Evolutionary conservation across 1,140 invertebrate genomes (phyloP).

Genomic region (Neodiprion lecontei): DNA sequence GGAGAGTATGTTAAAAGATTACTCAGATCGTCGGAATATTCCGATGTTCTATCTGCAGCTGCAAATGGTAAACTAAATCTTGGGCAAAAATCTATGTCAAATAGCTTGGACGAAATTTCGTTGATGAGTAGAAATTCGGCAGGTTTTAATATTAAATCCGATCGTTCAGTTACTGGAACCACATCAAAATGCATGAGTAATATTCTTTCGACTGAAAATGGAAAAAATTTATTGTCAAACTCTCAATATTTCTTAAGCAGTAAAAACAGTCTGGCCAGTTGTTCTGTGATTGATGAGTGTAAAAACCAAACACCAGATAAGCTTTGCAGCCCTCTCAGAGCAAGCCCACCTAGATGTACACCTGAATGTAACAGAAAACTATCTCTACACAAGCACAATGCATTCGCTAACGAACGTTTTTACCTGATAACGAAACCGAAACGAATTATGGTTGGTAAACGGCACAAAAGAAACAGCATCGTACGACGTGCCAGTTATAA

Average conservation of each 20-base stretch:
- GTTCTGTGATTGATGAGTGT: background rate
- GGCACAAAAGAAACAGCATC: constrained; percentile 35
- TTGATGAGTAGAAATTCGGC: too few species aligned
- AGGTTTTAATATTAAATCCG: background rate
- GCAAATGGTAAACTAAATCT: too few species aligned
- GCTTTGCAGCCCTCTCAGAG: background rate
- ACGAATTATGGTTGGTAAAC: constrained; percentile 34
- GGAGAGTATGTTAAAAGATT: too few species aligned
- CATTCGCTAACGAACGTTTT: constrained; percentile 26
- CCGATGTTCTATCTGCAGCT: background rate
- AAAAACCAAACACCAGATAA: background rate
- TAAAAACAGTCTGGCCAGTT: background rate
- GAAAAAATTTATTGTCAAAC: background rate
- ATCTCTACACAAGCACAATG: constrained; percentile 16
- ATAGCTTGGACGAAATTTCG: too few species aligned
- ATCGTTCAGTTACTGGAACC: background rate
- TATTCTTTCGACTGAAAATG: background rate
- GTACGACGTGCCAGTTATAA: constrained; percentile 26
- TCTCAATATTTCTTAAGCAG: background rate
- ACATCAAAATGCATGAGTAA: background rate
- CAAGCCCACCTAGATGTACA: background rate
- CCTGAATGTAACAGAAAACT: background rate
- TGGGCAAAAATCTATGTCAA: too few species aligned
- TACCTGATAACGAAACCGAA: constrained; percentile 33
- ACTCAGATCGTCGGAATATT: background rate